phyloP scores from a whole-genome alignment of 2,797 vertebrate species.

The Myotis daubentonii region DNA sequence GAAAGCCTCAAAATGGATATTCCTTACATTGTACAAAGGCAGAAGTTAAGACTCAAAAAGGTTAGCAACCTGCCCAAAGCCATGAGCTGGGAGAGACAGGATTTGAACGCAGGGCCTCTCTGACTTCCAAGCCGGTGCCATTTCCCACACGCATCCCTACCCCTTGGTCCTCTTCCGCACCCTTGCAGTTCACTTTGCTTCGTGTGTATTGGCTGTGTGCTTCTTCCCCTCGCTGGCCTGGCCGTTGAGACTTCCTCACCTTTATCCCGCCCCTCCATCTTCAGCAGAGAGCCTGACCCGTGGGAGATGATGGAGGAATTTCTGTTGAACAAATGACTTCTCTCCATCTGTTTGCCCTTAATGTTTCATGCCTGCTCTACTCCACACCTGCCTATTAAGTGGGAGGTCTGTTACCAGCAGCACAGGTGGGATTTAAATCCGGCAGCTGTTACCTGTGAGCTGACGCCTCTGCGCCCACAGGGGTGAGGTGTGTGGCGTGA shows the following conservation, averaged over 20 bases:
- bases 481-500: neutral
- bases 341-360: slow-evolving; percentile 22
- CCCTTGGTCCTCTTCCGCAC: neutral
- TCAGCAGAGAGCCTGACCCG: neutral
- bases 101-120: neutral
- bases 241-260: neutral
- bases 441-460: slow-evolving; percentile 31
- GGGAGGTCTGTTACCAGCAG: slow-evolving; percentile 34
- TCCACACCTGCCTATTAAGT: slow-evolving; percentile 45
- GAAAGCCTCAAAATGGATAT: neutral
- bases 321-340: slow-evolving; percentile 1
- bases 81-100: neutral
- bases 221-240: too few relatives aligned
- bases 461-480: neutral
- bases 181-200: accelerated
- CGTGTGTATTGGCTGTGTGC: neutral
- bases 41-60: neutral
- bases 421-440: slow-evolving; percentile 50
- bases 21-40: neutral
- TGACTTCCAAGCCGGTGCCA: neutral
- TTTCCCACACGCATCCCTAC: neutral
- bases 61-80: neutral
- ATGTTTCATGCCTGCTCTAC: neutral
- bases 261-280: neutral
- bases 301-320: neutral